phyloP scores from a whole-genome alignment of 1,140 invertebrate genomes.

The Pteromalus puparum region DNA sequence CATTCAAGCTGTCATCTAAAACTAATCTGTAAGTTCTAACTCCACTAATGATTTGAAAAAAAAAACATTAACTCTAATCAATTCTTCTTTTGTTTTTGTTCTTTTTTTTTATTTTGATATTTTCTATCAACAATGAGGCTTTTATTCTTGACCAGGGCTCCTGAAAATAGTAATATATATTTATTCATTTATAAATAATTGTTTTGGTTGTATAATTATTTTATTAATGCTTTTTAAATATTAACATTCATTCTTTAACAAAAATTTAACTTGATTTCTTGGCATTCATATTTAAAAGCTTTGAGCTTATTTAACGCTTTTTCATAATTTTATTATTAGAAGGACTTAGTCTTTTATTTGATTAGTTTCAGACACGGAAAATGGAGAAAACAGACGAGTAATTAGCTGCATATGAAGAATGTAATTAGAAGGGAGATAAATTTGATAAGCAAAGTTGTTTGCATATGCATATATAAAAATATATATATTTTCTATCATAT shows the following conservation, averaged over 20 bases:
- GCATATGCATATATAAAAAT: background rate
- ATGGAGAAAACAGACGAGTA: conserved; percentile 56
- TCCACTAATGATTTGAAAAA: conserved; percentile 59
- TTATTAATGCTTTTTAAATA: conserved; percentile 34
- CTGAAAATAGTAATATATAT: background rate
- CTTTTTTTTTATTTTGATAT: conserved; percentile 52
- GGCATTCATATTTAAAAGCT: background rate
- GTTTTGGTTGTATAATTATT: conserved; percentile 5
- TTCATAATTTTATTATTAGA: background rate
- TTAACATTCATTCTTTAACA: background rate
- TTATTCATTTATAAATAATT: background rate
- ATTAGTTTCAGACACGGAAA: conserved; percentile 45
- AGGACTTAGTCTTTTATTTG: background rate
- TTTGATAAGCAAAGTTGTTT: conserved; percentile 11
- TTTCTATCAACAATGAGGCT: conserved; percentile 40
- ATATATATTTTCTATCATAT: background rate
- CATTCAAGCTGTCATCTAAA: conserved; percentile 56
- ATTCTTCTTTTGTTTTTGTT: background rate
- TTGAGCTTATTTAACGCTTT: conserved; percentile 5
- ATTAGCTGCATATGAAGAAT: conserved; percentile 62
- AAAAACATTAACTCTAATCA: background rate
- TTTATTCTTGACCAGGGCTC: background rate
- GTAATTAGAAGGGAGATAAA: conserved; percentile 13
- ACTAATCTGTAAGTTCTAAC: conserved; percentile 66
- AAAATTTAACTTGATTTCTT: conserved; percentile 7